phyloP scores from a whole-genome alignment of 2,113 vertebrate genomes.

The Solenodon paradoxus region DNA sequence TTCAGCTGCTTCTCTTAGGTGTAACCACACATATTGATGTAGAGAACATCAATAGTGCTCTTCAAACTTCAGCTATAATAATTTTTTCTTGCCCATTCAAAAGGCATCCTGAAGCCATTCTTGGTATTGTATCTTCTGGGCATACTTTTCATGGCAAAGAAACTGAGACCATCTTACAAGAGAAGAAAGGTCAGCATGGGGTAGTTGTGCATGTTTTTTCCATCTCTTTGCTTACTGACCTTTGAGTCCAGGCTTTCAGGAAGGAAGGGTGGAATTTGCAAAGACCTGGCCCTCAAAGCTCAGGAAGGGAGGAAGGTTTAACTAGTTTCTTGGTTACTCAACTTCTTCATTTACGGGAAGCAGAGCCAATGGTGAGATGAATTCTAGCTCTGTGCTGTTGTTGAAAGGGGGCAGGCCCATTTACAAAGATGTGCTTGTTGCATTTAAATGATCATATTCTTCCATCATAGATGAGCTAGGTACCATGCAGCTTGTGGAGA shows the following conservation, averaged over 20 bases:
- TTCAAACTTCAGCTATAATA: slow-evolving; percentile 15
- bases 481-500: slow-evolving; percentile 83
- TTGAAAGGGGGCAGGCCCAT: slow-evolving; percentile 84
- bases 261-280: slow-evolving; percentile 90
- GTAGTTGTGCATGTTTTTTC: slow-evolving; percentile 44
- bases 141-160: slow-evolving; percentile 56
- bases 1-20: not conserved
- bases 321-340: slow-evolving; percentile 84
- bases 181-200: slow-evolving; percentile 75
- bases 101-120: slow-evolving; percentile 48
- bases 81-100: slow-evolving; percentile 46
- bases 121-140: slow-evolving; percentile 50
- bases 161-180: slow-evolving; percentile 46
- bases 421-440: slow-evolving; percentile 92
- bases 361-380: slow-evolving; percentile 86
- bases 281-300: slow-evolving; percentile 84
- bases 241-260: slow-evolving; percentile 81
- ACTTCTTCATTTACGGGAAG: slow-evolving; percentile 89
- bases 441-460: slow-evolving; percentile 85
- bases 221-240: slow-evolving; percentile 76
- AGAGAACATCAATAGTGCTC: not conserved
- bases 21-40: not conserved
- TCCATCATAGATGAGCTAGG: slow-evolving; percentile 86
- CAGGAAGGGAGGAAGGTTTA: slow-evolving; percentile 95
- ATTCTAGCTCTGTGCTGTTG: slow-evolving; percentile 91